Evolutionary conservation across 2,113 vertebrate genomes (phyloP).

Genomic region (Neodontobutis hainanensis): DNA sequence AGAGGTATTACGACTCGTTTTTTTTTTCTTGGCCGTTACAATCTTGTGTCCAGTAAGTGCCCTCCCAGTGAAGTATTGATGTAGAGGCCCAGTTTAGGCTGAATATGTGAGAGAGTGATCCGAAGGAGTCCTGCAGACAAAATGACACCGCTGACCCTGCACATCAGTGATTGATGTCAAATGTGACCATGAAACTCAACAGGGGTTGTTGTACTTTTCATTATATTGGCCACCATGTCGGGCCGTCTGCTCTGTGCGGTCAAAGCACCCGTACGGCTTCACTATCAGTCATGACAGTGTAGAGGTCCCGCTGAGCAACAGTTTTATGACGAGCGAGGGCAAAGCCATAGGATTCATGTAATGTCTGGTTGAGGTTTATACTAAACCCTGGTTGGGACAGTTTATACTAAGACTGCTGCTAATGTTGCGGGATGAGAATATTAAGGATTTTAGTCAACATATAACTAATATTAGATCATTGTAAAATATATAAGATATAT

Average conservation of each 20-base stretch:
- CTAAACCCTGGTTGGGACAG: too few species aligned
- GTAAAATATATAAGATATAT: too few species aligned
- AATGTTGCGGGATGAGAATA: too few species aligned
- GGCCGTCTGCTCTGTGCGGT: conserved; percentile 55
- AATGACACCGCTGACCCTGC: conserved; percentile 71
- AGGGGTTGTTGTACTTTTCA: conserved; percentile 72
- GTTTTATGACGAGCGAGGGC: conserved; percentile 50
- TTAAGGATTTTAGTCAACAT: too few species aligned
- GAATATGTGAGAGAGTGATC: conserved; percentile 65
- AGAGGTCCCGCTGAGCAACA: conserved; percentile 39
- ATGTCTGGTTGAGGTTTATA: conserved; percentile 35
- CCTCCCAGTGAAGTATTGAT: conserved; percentile 73
- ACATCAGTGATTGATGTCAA: conserved; percentile 71
- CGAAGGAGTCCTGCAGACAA: conserved; percentile 67
- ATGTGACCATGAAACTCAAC: conserved; percentile 65
- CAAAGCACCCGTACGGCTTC: conserved; percentile 38
- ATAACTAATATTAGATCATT: too few species aligned
- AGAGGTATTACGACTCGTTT: conserved; percentile 56
- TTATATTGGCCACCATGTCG: conserved; percentile 74
- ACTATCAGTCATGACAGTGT: conserved; percentile 35
- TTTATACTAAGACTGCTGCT: too few species aligned
- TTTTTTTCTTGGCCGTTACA: conserved; percentile 65
- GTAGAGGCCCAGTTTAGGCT: conserved; percentile 64
- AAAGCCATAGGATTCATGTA: conserved; percentile 45
- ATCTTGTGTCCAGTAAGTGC: conserved; percentile 72